Evolutionary conservation across 2,113 vertebrate genomes (phyloP), one percentile per base, ranked within the genome.

Genomic region (Pagrus major): DNA sequence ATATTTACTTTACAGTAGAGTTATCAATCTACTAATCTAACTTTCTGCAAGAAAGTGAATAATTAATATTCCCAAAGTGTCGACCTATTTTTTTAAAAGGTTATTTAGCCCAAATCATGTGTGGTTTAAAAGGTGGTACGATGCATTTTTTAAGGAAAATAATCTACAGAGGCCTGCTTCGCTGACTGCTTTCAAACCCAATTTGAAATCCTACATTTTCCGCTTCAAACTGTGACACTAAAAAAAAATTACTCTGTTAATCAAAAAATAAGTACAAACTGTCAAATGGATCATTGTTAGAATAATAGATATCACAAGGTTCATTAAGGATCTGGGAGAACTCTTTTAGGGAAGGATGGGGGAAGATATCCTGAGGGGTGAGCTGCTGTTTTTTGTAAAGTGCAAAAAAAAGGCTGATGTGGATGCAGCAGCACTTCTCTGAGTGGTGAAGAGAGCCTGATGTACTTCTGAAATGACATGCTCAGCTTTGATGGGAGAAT

Each of bases 401-500:
- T 21, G 27, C n/a, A 11, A 78, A 68, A 60, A 59, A 67, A 58
- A 25, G 61, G 71, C 33, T 78, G 27, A 72, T 72, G 18, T 41
- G 33, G n/a, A 71, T 29, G 3, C 63, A 16, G 31, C 20, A 41
- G 4, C n/a, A n/a, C n/a, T 39, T 56, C 27, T 47, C 59, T 41
- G 42, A 35, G 41, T 44, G 25, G 42, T 54, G 47, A 46, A 49
- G 47, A 37, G 56, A 33, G 61, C 54, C 71, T 12, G 46, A 67
- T 51, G 66, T 8, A 14, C 69, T 78, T 42, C 37, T 44, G 78
- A 73, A 81, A 84, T 82, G 83, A 90, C 76, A 83, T 5, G 59
- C 72, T 81, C 31, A 9, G 73, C 83, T 92, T 92, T 91, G 89
- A 92, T 80, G 76, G 83, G 37, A 64, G 78, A 87, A 91, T 83